phyloP scores from a whole-genome alignment of 2,888 invertebrate species.

The Tenthredo amoena region DNA sequence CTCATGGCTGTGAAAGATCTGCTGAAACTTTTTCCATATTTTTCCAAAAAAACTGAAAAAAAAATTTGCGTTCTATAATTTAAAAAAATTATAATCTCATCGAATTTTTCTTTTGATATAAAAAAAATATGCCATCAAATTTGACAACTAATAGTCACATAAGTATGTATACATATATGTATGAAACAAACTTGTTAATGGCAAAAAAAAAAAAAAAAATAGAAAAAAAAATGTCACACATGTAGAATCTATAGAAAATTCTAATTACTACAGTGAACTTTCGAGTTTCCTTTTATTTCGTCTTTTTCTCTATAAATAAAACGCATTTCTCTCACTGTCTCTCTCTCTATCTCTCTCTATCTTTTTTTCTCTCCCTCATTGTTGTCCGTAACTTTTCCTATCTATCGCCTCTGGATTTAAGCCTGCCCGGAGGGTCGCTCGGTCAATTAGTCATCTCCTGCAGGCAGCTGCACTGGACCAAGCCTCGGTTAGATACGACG shows the following conservation, averaged over 20 bases:
- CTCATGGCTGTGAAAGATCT: no score
- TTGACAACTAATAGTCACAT: no score
- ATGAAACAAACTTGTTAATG: no score
- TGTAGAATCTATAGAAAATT: background rate
- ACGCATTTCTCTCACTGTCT: background rate
- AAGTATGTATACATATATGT: no score
- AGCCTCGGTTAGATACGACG: conserved; percentile 9
- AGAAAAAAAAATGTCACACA: background rate
- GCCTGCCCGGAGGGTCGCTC: conserved; percentile 34
- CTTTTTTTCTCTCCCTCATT: background rate
- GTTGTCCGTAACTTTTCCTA: conserved; percentile 10
- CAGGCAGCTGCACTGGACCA: conserved; percentile 47
- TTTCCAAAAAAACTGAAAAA: background rate
- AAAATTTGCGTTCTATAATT: no score
- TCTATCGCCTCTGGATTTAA: conserved; percentile 17
- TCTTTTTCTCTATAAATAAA: background rate
- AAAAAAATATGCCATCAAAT: no score
- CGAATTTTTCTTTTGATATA: no score
- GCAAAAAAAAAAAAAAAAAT: background rate
- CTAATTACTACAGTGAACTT: background rate
- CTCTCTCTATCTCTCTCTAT: background rate
- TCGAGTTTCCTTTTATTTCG: background rate
- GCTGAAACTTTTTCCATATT: no score
- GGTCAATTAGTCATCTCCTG: conserved; percentile 50
- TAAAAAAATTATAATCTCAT: no score